Evolutionary conservation across 2,888 invertebrate genomes (phyloP), one percentile per base, ranked within the genome.

Genomic region (Chesias legatella): DNA sequence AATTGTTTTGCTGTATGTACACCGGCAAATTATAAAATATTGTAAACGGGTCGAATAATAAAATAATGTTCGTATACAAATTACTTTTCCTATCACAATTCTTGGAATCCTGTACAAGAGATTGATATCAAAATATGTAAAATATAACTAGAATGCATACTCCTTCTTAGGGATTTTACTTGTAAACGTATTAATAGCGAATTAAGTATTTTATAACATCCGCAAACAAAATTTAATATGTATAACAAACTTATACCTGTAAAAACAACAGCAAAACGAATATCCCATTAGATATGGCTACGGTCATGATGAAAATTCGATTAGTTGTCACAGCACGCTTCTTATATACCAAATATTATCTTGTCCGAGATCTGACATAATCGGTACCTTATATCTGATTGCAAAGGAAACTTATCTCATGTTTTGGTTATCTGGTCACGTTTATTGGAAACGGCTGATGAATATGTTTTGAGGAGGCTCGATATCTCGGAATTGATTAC

Each of bases 321-420:
- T 53, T 54, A 63, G 59, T 66, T 56, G 30, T 56, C 43, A 57
- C 33, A 21, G 36, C 47, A 53, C 44, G 50, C 45, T 58, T 62
- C 58, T 70, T 73, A 70, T 73, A 74, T 71, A 68, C 56, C 60
- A 67, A 59, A 62, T 62, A 62, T 72, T 73, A 73, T 71, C 71
- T 62, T 43, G 30, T 50, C 47, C 25, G 30, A 17, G 53, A 64
- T 66, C 56, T 69, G 60, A 53, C 58, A 56, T 49, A 67, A 66
- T 66, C 50, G 45, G 29, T 44, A 66, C 63, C 60, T 55, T 46
- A 17, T 17, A 17, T 17, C 13, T 51, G 51, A 43, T 44, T 35
- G 35, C 45, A 43, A 31, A 48, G 45, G 49, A 55, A 52, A 46
- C 44, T 56, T 71, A 68, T 73, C 71, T 61, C 28, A 25, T 61